Conservation (phyloP, 2,888 invertebrate species). For the Drosophila putrida region DNA sequence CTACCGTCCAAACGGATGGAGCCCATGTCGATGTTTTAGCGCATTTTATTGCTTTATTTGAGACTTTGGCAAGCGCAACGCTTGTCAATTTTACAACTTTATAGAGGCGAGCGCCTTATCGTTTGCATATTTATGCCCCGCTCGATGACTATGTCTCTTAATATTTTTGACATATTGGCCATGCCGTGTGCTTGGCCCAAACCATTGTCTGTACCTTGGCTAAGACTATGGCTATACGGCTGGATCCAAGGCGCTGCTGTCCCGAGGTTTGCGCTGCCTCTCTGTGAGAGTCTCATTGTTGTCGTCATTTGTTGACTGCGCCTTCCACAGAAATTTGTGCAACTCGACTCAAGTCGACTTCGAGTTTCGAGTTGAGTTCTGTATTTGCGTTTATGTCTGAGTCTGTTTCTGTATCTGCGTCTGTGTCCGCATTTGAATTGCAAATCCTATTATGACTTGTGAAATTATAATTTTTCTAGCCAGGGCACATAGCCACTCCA, state of each 20-base stretch:
- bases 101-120: conserved; percentile 79
- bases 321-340: conserved; percentile 78
- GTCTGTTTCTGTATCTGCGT: conserved; percentile 52
- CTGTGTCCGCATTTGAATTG: conserved; percentile 80
- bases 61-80: conserved; percentile 71
- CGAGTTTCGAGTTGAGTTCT: conserved; percentile 51
- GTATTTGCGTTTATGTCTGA: conserved; percentile 50
- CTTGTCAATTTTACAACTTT: conserved; percentile 82
- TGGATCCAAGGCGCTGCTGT: conserved; percentile 20
- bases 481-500: conserved; percentile 68
- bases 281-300: conserved; percentile 69
- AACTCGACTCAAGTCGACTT: conserved; percentile 46
- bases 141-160: conserved; percentile 76
- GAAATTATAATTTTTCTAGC: conserved; percentile 83
- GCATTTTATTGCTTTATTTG: conserved; percentile 81
- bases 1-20: conserved; percentile 46
- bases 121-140: conserved; percentile 78
- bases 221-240: conserved; percentile 11
- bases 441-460: conserved; percentile 82
- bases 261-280: conserved; percentile 9
- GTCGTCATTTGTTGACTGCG: conserved; percentile 75
- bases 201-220: conserved; percentile 49
- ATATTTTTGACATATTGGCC: conserved; percentile 84
- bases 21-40: conserved; percentile 73
- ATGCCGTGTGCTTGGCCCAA: conserved; percentile 46